A percentile compares a stretch with the other conserved stretches of the same genome.
These are phyloP conservation scores for Penaeus vannamei DNA, from an alignment of 1,140 invertebrate genomes.

Conservation along the genomic window DNA sequence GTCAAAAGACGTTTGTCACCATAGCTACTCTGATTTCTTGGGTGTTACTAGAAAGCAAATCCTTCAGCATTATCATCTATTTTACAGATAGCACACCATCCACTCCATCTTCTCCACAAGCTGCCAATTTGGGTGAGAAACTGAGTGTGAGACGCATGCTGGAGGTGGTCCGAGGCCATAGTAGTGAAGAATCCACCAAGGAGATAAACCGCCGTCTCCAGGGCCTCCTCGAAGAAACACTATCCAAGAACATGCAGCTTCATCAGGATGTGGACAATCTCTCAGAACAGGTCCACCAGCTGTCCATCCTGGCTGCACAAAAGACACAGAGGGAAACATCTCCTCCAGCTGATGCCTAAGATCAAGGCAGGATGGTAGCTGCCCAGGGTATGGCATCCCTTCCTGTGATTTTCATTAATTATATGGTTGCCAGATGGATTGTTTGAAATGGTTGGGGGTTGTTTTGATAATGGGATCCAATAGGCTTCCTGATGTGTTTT, in stretches of 20 bases:
- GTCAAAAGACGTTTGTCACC: not conserved
- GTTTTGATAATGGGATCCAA: too few relatives aligned
- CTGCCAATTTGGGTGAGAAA: constrained; percentile 21
- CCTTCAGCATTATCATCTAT: not conserved
- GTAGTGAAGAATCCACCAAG: constrained; percentile 70
- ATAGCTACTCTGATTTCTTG: not conserved
- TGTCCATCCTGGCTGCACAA: constrained; percentile 57
- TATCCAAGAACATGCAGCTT: constrained; percentile 77
- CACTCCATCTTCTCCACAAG: constrained; percentile 34
- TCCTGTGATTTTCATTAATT: too few relatives aligned
- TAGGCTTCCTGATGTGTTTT: too few relatives aligned
- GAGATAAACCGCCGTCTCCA: constrained; percentile 71
- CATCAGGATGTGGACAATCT: constrained; percentile 73
- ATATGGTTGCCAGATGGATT: too few relatives aligned
- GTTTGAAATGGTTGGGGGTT: too few relatives aligned
- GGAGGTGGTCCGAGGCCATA: constrained; percentile 49
- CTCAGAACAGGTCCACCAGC: constrained; percentile 71
- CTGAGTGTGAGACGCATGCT: constrained; percentile 48
- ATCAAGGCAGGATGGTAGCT: too few relatives aligned
- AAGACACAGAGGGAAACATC: constrained; percentile 42
- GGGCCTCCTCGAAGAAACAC: constrained; percentile 75
- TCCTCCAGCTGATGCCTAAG: not conserved
- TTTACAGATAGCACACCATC: constrained; percentile 44
- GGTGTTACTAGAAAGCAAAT: not conserved
- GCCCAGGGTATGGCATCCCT: too few relatives aligned